A percentile compares a stretch with the other conserved stretches of the same genome.
Evolutionary conservation across 2,113 vertebrate genomes (phyloP).

Genomic region (Pan troglodytes): NHGRI_mPanTro3-v2.1_pri NC_072409.2:32736501-32737000

Average conservation of each 20-base stretch:
- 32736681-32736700: background rate
- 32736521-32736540: no score
- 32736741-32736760: slow-evolving; percentile 90
- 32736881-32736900: slow-evolving; percentile 26
- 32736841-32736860: slow-evolving; percentile 90
- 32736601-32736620: slow-evolving; percentile 10
- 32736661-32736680: slow-evolving; percentile 38
- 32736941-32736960: slow-evolving; percentile 31
- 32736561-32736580: background rate
- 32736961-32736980: background rate
- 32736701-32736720: slow-evolving; percentile 91
- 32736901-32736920: background rate
- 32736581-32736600: background rate
- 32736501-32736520: no score
- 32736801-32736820: slow-evolving; percentile 97
- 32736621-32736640: slow-evolving; percentile 46
- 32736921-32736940: background rate
- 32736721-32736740: slow-evolving; percentile 91
- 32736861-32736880: slow-evolving; percentile 86
- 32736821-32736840: slow-evolving; percentile 97
- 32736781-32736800: slow-evolving; percentile 92
- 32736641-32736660: slow-evolving; percentile 27
- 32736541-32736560: background rate
- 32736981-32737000: background rate
- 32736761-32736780: slow-evolving; percentile 94